Conservation (phyloP, 2,113 vertebrate genomes). For the Centropus bengalensis region DNA sequence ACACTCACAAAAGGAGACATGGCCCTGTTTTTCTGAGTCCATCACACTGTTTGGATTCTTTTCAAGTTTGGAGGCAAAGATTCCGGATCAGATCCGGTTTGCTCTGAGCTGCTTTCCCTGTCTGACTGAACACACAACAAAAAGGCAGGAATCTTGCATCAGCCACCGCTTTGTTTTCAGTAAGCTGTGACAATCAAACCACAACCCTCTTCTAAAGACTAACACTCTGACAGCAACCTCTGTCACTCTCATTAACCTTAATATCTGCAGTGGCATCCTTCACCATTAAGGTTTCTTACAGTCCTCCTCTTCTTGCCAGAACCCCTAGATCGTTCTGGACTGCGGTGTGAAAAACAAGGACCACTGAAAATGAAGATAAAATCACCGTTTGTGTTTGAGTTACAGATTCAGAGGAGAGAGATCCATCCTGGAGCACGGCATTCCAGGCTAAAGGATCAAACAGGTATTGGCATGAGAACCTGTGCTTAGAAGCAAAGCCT, state of each 20-base stretch:
- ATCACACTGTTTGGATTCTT: neutral
- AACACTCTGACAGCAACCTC: neutral
- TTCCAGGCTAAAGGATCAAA: neutral
- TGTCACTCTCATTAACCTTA: constrained; percentile 31
- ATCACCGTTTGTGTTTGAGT: neutral
- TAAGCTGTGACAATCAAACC: constrained; percentile 1
- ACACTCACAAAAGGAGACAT: neutral
- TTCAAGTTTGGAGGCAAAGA: neutral
- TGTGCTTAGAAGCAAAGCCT: neutral
- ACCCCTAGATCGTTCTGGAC: neutral
- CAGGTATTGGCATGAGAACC: neutral
- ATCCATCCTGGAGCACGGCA: neutral
- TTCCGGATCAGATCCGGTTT: neutral
- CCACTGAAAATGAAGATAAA: constrained; percentile 14
- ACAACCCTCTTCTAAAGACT: constrained; percentile 30
- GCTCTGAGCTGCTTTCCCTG: neutral
- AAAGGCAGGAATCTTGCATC: neutral
- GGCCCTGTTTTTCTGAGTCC: neutral
- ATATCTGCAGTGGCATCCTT: constrained; percentile 25
- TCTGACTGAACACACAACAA: neutral
- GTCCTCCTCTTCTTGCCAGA: neutral
- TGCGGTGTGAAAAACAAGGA: neutral
- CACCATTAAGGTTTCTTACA: constrained; percentile 21
- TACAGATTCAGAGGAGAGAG: neutral
- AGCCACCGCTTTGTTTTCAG: constrained; percentile 1